These are phyloP conservation scores for Anguilla megastoma DNA, from an alignment of 2,797 vertebrate species.

Conservation along the genomic window DNA sequence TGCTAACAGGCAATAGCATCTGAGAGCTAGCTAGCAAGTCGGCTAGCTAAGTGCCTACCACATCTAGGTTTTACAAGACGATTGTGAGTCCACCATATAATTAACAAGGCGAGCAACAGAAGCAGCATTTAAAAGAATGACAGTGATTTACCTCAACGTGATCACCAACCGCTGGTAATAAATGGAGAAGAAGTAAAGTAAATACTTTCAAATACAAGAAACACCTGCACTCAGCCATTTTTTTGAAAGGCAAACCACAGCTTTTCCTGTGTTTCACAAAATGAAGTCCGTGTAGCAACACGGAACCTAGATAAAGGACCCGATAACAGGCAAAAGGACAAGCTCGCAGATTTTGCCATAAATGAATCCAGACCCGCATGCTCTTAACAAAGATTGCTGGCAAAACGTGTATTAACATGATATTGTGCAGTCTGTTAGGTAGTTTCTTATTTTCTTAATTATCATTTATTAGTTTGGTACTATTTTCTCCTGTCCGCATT, in stretches of 20 bases:
- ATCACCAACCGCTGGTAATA: conserved; percentile 39
- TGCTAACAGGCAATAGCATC: not conserved
- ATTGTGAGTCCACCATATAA: not conserved
- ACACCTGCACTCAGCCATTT: conserved; percentile 26
- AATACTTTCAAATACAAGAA: conserved; percentile 32
- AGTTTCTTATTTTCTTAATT: not conserved
- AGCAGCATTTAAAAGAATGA: not conserved
- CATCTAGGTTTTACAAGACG: not conserved
- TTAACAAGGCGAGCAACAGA: not conserved
- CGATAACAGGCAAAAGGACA: not conserved
- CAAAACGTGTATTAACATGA: not conserved
- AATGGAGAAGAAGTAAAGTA: conserved; percentile 45
- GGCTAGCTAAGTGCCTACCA: not conserved
- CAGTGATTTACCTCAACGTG: conserved; percentile 62
- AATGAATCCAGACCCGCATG: not conserved
- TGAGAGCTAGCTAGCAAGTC: not conserved
- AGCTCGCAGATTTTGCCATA: not conserved
- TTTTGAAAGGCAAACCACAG: not conserved
- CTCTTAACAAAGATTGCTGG: not conserved
- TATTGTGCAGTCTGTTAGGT: not conserved
- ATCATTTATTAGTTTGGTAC: not conserved
- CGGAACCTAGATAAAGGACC: not conserved
- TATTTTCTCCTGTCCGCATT: not conserved
- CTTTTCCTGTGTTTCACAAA: conserved; percentile 16
- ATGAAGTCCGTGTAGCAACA: conserved; percentile 6